A percentile compares a stretch with the other conserved stretches of the same genome.
phyloP scores from a whole-genome alignment of 2,113 vertebrate genomes.

The Heptranchias perlo region DNA sequence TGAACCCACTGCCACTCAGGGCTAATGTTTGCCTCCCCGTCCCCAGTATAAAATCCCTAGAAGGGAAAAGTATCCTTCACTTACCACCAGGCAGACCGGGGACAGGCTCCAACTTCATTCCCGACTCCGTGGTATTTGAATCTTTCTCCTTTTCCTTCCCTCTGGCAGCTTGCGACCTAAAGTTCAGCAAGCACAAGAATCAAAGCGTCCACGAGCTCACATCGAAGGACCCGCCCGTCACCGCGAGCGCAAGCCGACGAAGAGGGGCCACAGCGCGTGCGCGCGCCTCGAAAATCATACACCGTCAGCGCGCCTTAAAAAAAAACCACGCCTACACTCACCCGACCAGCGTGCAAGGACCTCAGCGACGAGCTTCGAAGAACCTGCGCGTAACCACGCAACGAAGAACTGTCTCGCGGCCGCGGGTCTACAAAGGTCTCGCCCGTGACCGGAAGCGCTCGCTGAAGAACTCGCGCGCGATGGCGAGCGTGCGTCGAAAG shows the following conservation, averaged over 20 bases:
- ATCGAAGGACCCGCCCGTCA: too few species aligned
- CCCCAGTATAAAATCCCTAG: not conserved
- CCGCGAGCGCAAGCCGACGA: not conserved
- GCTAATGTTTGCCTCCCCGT: not conserved
- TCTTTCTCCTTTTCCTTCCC: constrained; percentile 84
- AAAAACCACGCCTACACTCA: not conserved
- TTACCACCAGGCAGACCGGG: constrained; percentile 87
- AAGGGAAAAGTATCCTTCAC: not conserved
- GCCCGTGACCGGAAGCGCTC: not conserved
- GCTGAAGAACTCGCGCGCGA: not conserved
- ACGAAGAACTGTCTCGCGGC: too few species aligned
- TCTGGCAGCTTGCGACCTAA: constrained; percentile 84
- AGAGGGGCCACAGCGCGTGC: too few species aligned
- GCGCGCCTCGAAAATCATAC: too few species aligned
- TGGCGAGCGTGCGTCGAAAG: not conserved
- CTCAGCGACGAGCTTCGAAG: not conserved
- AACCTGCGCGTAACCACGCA: not conserved
- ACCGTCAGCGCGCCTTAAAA: not conserved
- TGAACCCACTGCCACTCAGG: not conserved
- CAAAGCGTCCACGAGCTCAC: not conserved
- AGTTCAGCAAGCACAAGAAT: not conserved
- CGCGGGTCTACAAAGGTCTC: too few species aligned
- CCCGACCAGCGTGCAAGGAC: too few species aligned
- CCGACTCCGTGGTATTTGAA: constrained; percentile 72
- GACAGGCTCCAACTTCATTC: constrained; percentile 85